phyloP scores from a whole-genome alignment of 2,797 vertebrate species.

The Pagetopsis macropterus region DNA sequence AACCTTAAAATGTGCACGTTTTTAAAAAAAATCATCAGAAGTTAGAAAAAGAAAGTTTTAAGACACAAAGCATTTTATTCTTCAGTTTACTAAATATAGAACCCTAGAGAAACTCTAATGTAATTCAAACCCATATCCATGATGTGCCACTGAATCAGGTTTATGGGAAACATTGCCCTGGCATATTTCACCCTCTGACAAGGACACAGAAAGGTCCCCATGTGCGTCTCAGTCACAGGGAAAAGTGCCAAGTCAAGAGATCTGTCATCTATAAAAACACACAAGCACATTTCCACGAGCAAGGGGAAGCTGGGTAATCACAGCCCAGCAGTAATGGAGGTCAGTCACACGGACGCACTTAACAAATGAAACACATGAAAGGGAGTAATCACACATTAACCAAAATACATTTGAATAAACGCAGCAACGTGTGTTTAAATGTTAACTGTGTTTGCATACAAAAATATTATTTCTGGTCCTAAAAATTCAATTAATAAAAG shows the following conservation, averaged over 20 bases:
- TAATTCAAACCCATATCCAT: background rate
- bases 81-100: background rate
- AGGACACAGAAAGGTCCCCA: conserved; percentile 62
- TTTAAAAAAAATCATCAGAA: background rate
- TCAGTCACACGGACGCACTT: conserved; percentile 21
- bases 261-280: conserved; percentile 66
- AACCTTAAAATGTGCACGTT: background rate
- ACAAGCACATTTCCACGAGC: conserved; percentile 54
- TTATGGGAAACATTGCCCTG: conserved; percentile 10
- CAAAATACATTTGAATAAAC: background rate
- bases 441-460: background rate
- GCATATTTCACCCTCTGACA: conserved; percentile 52
- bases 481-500: conserved; percentile 1
- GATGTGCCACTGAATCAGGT: conserved; percentile 7
- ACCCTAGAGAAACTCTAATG: background rate
- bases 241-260: conserved; percentile 73
- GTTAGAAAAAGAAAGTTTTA: background rate
- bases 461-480: background rate
- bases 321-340: conserved; percentile 36
- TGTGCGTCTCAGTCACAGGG: conserved; percentile 52
- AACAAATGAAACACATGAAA: background rate
- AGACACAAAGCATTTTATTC: background rate
- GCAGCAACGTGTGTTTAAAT: background rate
- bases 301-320: conserved; percentile 44
- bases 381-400: background rate